Percentiles rank a stretch among this genome's conserved stretches.
Evolutionary conservation across 2,888 invertebrate species (phyloP).

Genomic region (Platerodrilus igneus): DNA sequence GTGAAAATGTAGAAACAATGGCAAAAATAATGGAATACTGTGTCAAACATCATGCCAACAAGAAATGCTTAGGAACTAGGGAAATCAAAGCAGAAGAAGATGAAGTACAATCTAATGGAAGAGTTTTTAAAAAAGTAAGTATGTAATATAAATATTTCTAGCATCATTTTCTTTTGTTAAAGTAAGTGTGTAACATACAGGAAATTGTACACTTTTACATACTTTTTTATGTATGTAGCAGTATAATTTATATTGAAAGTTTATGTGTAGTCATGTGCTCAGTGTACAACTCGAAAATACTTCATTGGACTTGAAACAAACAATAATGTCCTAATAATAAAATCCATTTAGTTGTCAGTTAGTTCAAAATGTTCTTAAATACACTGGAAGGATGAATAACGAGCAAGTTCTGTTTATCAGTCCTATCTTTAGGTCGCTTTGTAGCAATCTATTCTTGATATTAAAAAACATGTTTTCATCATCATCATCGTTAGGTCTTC

Average conservation of each 20-base stretch:
- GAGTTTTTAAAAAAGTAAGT: slow-evolving; percentile 87
- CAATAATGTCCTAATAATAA: too few relatives aligned
- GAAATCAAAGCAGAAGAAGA: slow-evolving; percentile 90
- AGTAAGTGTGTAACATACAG: background rate
- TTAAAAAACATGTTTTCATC: too few relatives aligned
- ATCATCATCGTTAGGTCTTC: too few relatives aligned
- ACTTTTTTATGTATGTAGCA: background rate
- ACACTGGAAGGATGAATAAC: too few relatives aligned
- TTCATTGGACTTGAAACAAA: too few relatives aligned
- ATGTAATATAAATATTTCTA: background rate
- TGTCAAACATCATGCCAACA: slow-evolving; percentile 65
- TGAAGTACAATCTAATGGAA: slow-evolving; percentile 89
- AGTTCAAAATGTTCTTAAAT: too few relatives aligned
- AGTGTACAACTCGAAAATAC: too few relatives aligned
- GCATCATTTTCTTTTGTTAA: background rate
- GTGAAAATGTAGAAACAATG: slow-evolving; percentile 74
- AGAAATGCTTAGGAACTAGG: slow-evolving; percentile 82
- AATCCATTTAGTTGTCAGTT: too few relatives aligned
- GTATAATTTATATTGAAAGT: background rate
- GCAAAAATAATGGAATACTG: slow-evolving; percentile 80
- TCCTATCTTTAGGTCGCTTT: too few relatives aligned
- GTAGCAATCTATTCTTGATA: too few relatives aligned
- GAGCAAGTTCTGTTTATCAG: too few relatives aligned
- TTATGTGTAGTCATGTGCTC: too few relatives aligned
- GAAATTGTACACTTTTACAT: background rate